phyloP scores from a whole-genome alignment of 1,140 invertebrate genomes.

The Patella vulgata region DNA sequence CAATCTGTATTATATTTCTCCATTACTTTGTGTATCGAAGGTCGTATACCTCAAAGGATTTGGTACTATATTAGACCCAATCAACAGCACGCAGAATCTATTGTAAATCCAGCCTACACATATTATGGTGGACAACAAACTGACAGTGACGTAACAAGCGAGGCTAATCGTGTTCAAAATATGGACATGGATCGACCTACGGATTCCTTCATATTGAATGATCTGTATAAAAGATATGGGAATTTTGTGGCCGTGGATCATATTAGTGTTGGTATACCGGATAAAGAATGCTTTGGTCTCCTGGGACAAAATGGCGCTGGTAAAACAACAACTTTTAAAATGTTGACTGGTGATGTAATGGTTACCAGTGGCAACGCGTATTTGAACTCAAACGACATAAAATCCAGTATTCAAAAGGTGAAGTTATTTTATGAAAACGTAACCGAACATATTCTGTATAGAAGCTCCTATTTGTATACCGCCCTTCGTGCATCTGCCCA shows the following conservation, averaged over 20 bases:
- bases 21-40: conserved; percentile 70
- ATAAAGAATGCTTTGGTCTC: conserved; percentile 86
- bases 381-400: conserved; percentile 44
- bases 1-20: conserved; percentile 69
- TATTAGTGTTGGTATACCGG: conserved; percentile 75
- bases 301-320: conserved; percentile 87
- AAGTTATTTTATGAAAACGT: no score
- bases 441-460: no score
- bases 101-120: no score
- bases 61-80: background rate
- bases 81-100: no score
- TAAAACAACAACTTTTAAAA: no score
- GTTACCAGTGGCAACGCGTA: conserved; percentile 56
- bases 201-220: conserved; percentile 56
- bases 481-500: no score
- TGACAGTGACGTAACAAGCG: no score
- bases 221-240: conserved; percentile 72
- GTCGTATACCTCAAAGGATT: conserved; percentile 7
- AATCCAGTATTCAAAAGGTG: conserved; percentile 67
- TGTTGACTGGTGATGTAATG: conserved; percentile 74
- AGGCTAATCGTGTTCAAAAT: no score
- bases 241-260: conserved; percentile 75
- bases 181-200: background rate
- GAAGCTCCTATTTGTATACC: no score
- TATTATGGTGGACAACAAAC: background rate